phyloP scores from a whole-genome alignment of 2,113 vertebrate genomes.

The Sigmodon hispidus region DNA sequence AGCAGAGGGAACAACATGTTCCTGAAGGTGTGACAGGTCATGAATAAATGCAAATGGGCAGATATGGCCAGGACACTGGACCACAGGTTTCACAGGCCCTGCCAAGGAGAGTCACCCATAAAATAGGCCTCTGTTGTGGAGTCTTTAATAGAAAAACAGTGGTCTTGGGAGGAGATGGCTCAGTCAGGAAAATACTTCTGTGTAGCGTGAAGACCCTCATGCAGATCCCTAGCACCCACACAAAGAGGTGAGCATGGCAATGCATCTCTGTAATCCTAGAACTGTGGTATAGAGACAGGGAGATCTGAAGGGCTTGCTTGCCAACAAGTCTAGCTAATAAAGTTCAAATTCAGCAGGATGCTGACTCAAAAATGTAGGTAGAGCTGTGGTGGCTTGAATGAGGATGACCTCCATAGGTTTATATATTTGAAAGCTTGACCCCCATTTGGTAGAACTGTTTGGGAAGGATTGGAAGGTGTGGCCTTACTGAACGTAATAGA shows the following conservation, averaged over 20 bases:
- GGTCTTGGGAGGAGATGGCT: background rate
- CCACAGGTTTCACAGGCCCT: background rate
- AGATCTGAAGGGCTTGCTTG: background rate
- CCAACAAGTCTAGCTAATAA: background rate
- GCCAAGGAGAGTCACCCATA: background rate
- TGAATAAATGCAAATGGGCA: background rate
- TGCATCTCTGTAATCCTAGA: too few species aligned
- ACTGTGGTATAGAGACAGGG: too few species aligned
- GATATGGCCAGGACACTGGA: background rate
- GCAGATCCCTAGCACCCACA: too few species aligned
- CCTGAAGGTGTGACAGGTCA: background rate
- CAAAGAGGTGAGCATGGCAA: background rate
- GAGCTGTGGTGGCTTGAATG: background rate
- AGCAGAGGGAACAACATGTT: background rate
- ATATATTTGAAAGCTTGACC: background rate
- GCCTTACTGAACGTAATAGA: background rate
- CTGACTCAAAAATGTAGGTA: background rate
- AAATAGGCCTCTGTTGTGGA: background rate
- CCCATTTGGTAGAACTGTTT: background rate
- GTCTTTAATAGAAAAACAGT: background rate
- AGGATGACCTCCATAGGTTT: too few species aligned
- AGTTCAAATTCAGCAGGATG: background rate
- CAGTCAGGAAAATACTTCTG: background rate
- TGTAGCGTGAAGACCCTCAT: background rate
- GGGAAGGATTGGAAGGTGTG: background rate